Evolutionary conservation across 2,113 vertebrate species (phyloP), one percentile per base, ranked within the genome.

Genomic region (Ochotona curzoniae): DNA sequence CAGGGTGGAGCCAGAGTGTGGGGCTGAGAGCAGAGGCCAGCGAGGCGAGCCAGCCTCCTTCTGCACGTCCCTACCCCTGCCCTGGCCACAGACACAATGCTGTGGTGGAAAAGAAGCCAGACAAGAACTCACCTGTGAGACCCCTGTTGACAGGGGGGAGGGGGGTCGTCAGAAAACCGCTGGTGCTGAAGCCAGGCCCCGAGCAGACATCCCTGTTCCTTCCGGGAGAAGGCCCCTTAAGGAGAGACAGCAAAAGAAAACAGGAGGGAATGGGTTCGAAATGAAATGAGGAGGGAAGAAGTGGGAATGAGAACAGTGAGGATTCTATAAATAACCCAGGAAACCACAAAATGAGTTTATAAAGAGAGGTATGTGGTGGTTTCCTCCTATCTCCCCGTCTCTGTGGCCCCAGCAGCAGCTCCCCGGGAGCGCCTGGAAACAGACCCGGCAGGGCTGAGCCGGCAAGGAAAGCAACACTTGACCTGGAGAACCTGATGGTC

Each of bases 271-370:
- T 76, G 32, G 61, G 83, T 87, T 90, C 60, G 11, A 0, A 95
- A 84, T 66, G 28, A 71, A 85, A 93, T 84, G 13, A 79, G 85
- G 63, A 82, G 38, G 69, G 21, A 69, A 88, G 47, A 92, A 60
- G 38, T 54, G 21, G 60, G 71, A 57, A 90, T 90, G 67, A 84
- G 6, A 38, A 15, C 25, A 75, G 5, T 32, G 18, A 21, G 38
- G 23, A 30, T 57, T 91, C 54, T 66, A 18, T 93, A 94, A 96
- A 93, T 66, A 67, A 26, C 69, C 32, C 7, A 60, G 25, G 38
- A 96, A 95, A 91, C 83, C 93, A 91, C 95, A 95, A 87, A 95
- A 75, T 87, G 76, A 81, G 89, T 47, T 93, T 96, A 89, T 89
- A 94, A 95, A 87, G 38, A 84, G 71, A 91, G 63, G 60, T 95